Percentiles rank a stretch among this genome's conserved stretches.
Evolutionary conservation across 1,140 invertebrate species (phyloP).

Genomic region (Drosophila santomea): DNA sequence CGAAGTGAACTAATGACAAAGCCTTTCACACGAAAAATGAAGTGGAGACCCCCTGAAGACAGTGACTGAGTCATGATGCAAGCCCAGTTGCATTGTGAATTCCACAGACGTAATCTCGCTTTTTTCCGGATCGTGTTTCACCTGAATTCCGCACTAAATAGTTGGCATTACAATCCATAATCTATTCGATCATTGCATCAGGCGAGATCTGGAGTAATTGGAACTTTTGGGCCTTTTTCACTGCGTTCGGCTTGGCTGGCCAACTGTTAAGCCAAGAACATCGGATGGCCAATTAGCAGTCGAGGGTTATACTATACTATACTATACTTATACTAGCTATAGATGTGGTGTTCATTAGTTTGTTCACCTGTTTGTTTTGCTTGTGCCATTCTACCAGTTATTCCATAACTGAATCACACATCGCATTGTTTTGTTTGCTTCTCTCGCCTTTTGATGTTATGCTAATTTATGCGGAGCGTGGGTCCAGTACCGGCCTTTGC

Average conservation of each 20-base stretch:
- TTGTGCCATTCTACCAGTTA: slow-evolving; percentile 48
- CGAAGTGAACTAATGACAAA: slow-evolving; percentile 41
- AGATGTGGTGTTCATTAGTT: slow-evolving; percentile 61
- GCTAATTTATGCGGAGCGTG: slow-evolving; percentile 80
- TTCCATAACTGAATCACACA: slow-evolving; percentile 48
- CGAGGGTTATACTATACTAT: slow-evolving; percentile 5
- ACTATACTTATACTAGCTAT: background rate
- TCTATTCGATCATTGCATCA: slow-evolving; percentile 33
- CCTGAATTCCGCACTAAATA: slow-evolving; percentile 28
- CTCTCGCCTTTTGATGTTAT: slow-evolving; percentile 56
- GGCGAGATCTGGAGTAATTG: slow-evolving; percentile 24
- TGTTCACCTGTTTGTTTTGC: slow-evolving; percentile 68
- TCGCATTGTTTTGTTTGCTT: slow-evolving; percentile 31
- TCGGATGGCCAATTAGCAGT: slow-evolving; percentile 51
- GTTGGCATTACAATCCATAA: slow-evolving; percentile 25
- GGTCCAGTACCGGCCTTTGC: slow-evolving; percentile 58
- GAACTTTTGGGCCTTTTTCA: slow-evolving; percentile 45
- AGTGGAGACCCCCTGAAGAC: slow-evolving; percentile 3
- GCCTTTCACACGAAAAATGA: slow-evolving; percentile 54
- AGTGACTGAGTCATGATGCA: slow-evolving; percentile 52
- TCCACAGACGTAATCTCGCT: slow-evolving; percentile 27
- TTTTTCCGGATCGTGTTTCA: slow-evolving; percentile 29
- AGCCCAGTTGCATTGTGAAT: slow-evolving; percentile 38
- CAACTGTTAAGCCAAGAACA: slow-evolving; percentile 56
- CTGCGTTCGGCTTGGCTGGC: slow-evolving; percentile 58